These are phyloP conservation scores for Drosophila erecta DNA, from an alignment of 1,140 invertebrate species.

Conservation along the genomic window DNA sequence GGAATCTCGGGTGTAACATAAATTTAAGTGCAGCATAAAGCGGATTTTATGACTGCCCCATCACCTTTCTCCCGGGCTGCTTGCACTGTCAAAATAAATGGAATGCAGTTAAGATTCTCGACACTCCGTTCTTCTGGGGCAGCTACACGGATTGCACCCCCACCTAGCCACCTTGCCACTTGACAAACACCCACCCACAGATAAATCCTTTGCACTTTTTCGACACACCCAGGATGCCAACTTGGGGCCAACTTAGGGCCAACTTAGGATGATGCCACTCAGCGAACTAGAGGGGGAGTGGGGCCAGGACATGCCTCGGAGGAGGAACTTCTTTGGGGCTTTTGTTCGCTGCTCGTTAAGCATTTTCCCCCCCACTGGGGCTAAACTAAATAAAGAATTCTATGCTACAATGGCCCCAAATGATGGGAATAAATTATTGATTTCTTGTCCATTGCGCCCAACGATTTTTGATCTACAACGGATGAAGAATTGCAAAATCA, in stretches of 20 bases:
- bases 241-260: constrained; percentile 47
- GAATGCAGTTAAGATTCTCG: constrained; percentile 69
- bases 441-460: constrained; percentile 37
- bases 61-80: constrained; percentile 26
- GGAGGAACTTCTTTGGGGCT: constrained; percentile 30
- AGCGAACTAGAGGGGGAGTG: not conserved
- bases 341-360: constrained; percentile 62
- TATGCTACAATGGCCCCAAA: constrained; percentile 61
- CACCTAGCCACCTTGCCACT: constrained; percentile 18
- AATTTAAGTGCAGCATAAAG: constrained; percentile 82
- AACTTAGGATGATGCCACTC: constrained; percentile 34
- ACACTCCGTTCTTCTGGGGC: not conserved
- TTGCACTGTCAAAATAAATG: constrained; percentile 72
- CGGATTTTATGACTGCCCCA: constrained; percentile 68
- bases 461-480: constrained; percentile 18
- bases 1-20: constrained; percentile 80
- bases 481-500: not conserved
- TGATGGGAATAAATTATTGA: constrained; percentile 75
- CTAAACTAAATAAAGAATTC: constrained; percentile 70
- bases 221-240: constrained; percentile 40
- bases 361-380: constrained; percentile 53
- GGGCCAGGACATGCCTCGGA: not conserved
- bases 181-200: constrained; percentile 58
- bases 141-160: not conserved
- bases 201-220: constrained; percentile 75